These are phyloP conservation scores for Drosophila funebris DNA, from an alignment of 1,140 invertebrate species.

Conservation along the genomic window DNA sequence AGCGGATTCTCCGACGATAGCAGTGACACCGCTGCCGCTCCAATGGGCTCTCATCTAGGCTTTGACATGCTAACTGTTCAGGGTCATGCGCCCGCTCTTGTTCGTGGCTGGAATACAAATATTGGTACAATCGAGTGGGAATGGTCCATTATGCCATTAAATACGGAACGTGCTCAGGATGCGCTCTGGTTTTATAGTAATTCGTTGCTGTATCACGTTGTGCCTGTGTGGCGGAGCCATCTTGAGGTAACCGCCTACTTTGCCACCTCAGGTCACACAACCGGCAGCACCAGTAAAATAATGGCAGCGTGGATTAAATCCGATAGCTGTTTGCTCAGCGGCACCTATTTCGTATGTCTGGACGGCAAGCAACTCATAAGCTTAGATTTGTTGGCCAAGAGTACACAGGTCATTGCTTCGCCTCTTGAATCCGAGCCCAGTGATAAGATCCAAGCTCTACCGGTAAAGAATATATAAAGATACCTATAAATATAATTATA, in stretches of 20 bases:
- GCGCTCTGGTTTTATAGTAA: conserved; percentile 87
- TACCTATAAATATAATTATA: background rate
- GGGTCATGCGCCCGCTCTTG: conserved; percentile 88
- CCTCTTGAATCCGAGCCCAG: conserved; percentile 31
- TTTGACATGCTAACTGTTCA: conserved; percentile 89
- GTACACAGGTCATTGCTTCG: conserved; percentile 64
- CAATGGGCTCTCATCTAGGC: conserved; percentile 60
- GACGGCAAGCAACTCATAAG: conserved; percentile 84
- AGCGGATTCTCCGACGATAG: conserved; percentile 59
- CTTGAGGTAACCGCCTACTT: conserved; percentile 89
- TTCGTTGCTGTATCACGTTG: conserved; percentile 87
- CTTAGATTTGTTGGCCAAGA: conserved; percentile 84
- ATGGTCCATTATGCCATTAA: conserved; percentile 85
- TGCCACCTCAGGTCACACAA: conserved; percentile 87
- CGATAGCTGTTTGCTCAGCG: conserved; percentile 87
- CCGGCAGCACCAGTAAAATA: conserved; percentile 85
- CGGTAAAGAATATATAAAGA: conserved; percentile 32
- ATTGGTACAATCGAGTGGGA: conserved; percentile 87
- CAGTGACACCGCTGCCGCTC: conserved; percentile 84
- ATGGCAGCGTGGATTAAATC: conserved; percentile 87
- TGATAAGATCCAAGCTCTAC: conserved; percentile 36
- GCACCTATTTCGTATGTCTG: conserved; percentile 87
- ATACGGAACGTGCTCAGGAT: conserved; percentile 84
- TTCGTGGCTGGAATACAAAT: conserved; percentile 90
- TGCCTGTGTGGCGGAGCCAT: conserved; percentile 87